Conservation (phyloP, 2,797 vertebrate genomes). For the Gila robusta region DNA sequence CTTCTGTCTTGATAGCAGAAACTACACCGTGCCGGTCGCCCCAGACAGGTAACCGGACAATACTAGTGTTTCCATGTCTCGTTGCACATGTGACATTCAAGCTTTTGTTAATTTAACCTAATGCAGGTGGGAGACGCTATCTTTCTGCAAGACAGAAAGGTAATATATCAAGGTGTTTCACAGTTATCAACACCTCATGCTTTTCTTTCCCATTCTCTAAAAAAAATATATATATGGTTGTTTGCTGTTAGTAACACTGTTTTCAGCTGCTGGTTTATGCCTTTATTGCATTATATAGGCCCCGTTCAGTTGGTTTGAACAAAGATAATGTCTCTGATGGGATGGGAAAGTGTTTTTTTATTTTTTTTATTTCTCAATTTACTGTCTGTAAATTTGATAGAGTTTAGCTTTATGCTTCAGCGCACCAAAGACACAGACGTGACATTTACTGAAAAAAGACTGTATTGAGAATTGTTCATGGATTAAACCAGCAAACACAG, state of each 20-base stretch:
- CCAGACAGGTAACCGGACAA: conserved; percentile 81
- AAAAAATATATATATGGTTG: background rate
- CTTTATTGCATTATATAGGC: background rate
- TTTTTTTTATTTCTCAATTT: background rate
- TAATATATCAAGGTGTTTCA: conserved; percentile 28
- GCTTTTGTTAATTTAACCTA: conserved; percentile 73
- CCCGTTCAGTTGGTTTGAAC: background rate
- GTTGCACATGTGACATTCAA: conserved; percentile 72
- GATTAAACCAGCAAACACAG: background rate
- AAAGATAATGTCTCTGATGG: conserved; percentile 4
- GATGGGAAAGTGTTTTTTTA: background rate
- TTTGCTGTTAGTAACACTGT: background rate
- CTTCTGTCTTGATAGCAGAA: background rate
- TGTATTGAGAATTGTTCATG: conserved; percentile 4
- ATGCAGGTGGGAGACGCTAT: conserved; percentile 65
- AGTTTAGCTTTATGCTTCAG: background rate
- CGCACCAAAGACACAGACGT: background rate
- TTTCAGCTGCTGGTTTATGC: background rate
- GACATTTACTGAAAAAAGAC: conserved; percentile 20
- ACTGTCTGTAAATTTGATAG: background rate
- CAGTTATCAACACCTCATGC: background rate
- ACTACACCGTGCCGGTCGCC: conserved; percentile 12
- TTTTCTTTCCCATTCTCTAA: background rate
- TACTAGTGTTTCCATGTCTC: conserved; percentile 66
- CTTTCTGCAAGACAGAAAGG: conserved; percentile 16